A percentile compares a stretch with the other conserved stretches of the same genome.
Evolutionary conservation across 2,797 vertebrate species (phyloP).

Genomic region (Phrynocephalus vlangalii): DNA sequence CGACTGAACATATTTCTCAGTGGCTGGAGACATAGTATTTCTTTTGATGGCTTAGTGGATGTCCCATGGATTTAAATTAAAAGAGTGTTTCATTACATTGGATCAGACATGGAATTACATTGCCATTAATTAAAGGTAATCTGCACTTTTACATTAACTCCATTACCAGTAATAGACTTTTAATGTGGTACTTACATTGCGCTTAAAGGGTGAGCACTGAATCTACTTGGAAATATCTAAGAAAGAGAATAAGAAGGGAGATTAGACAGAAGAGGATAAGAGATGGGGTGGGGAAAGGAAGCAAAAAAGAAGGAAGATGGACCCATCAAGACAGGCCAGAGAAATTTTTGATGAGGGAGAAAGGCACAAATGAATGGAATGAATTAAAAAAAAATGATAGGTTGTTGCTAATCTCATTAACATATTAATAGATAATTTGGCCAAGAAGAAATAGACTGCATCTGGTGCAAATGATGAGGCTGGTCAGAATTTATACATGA

Average conservation of each 20-base stretch:
- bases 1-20: conserved; percentile 58
- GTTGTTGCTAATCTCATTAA: too few relatives aligned
- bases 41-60: conserved; percentile 65
- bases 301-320: conserved; percentile 11
- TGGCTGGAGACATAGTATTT: conserved; percentile 46
- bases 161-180: conserved; percentile 81
- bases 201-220: conserved; percentile 70
- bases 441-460: too few relatives aligned
- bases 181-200: conserved; percentile 78
- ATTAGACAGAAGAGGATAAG: conserved; percentile 18
- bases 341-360: not conserved
- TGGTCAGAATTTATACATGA: too few relatives aligned
- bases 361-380: not conserved
- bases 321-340: rapidly evolving
- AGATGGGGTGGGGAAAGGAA: conserved; percentile 7
- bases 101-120: conserved; percentile 75
- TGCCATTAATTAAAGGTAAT: conserved; percentile 81
- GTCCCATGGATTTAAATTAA: conserved; percentile 78
- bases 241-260: conserved; percentile 40
- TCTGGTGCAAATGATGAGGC: too few relatives aligned
- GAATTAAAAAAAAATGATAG: not conserved
- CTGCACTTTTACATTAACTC: conserved; percentile 77
- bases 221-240: conserved; percentile 45
- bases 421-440: too few relatives aligned
- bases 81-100: conserved; percentile 74